A percentile compares a stretch with the other conserved stretches of the same genome.
phyloP scores from a whole-genome alignment of 2,113 vertebrate genomes.

The Stigmatopora argus region DNA sequence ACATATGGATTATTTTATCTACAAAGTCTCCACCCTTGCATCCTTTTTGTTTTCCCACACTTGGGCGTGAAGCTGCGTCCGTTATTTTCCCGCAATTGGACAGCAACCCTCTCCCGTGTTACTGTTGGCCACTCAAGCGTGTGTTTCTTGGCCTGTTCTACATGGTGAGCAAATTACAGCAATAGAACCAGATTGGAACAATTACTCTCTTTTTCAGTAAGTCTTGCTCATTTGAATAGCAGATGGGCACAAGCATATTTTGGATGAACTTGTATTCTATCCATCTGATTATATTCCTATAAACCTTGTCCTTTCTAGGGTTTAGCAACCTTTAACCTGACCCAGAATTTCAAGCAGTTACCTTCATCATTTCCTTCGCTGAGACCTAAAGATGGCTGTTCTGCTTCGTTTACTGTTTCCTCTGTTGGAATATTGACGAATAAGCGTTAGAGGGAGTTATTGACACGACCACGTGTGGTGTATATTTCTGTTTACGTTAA shows the following conservation, averaged over 20 bases:
- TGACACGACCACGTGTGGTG: constrained; percentile 1
- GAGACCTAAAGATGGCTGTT: constrained; percentile 4
- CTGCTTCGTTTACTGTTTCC: constrained; percentile 5
- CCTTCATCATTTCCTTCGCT: constrained; percentile 32
- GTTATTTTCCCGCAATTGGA: constrained; percentile 28
- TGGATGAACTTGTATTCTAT: not conserved
- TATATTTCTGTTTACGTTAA: constrained; percentile 18
- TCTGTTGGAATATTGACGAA: constrained; percentile 29
- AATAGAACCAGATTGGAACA: constrained; percentile 6
- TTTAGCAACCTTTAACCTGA: too few species aligned
- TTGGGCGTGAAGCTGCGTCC: constrained; percentile 22
- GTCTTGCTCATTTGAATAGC: not conserved
- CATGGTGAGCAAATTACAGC: constrained; percentile 18
- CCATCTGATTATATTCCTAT: not conserved
- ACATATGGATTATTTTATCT: not conserved
- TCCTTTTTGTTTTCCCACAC: constrained; percentile 19
- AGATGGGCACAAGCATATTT: not conserved
- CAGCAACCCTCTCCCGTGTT: constrained; percentile 41
- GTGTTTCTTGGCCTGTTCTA: constrained; percentile 25
- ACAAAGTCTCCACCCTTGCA: not conserved
- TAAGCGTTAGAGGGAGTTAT: not conserved
- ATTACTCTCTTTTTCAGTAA: not conserved
- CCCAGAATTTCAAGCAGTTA: constrained; percentile 16
- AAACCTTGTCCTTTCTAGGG: not conserved
- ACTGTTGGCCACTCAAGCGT: constrained; percentile 29